These are phyloP conservation scores for Taurulus bubalis DNA, from an alignment of 2,113 vertebrate species.

Conservation along the genomic window DNA sequence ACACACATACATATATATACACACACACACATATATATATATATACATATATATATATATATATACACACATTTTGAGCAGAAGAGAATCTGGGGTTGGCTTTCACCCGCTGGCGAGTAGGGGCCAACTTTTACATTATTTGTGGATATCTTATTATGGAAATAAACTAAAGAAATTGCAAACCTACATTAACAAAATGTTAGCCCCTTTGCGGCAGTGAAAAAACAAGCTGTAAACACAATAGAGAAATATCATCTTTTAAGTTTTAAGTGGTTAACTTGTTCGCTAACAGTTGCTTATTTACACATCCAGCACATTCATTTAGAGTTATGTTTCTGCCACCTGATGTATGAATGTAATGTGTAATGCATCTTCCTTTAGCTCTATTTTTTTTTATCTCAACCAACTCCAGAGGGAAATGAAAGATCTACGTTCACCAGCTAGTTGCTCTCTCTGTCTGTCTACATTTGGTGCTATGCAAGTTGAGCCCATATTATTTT, in stretches of 20 bases:
- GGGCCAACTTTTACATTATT: neutral
- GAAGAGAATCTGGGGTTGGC: no score
- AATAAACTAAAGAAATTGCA: neutral
- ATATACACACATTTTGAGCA: no score
- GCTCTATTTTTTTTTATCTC: slow-evolving; percentile 3
- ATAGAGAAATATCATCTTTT: neutral
- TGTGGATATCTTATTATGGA: neutral
- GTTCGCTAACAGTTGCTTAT: neutral
- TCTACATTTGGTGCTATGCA: neutral
- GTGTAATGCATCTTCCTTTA: neutral
- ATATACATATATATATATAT: no score
- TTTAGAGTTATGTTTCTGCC: neutral
- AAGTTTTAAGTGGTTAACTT: neutral
- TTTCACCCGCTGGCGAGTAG: no score
- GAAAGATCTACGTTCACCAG: neutral
- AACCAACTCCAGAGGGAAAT: neutral
- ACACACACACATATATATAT: no score
- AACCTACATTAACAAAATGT: neutral
- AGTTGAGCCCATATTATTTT: neutral
- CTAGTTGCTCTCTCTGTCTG: neutral
- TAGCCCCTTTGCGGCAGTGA: neutral
- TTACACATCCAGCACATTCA: neutral
- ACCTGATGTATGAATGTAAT: neutral
- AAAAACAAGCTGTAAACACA: neutral
- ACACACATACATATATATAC: no score